These are phyloP conservation scores for Typhlichthys eigenmanni DNA, from an alignment of 2,797 vertebrate genomes.

Conservation along the genomic window DNA sequence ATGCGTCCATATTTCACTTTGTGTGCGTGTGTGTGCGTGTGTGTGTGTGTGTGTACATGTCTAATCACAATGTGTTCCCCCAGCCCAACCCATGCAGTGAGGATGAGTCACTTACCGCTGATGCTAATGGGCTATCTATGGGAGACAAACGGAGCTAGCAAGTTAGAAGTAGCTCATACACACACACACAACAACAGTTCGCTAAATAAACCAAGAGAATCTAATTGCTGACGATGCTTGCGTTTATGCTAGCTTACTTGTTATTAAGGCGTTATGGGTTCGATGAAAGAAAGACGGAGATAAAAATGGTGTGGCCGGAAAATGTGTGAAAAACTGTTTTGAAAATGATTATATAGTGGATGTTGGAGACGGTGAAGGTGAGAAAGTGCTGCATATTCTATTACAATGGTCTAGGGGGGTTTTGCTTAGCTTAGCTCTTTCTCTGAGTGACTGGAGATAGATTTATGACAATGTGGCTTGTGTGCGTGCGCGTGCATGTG, in stretches of 20 bases:
- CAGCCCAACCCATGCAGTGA: slow-evolving; percentile 37
- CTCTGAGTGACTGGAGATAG: slow-evolving; percentile 30
- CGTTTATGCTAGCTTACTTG: slow-evolving; percentile 17
- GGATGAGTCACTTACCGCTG: slow-evolving; percentile 58
- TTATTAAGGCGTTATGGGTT: not conserved
- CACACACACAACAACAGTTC: slow-evolving; percentile 9
- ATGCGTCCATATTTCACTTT: slow-evolving; percentile 6
- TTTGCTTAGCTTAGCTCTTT: slow-evolving; percentile 57
- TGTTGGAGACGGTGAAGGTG: slow-evolving; percentile 23
- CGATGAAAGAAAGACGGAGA: slow-evolving; percentile 27
- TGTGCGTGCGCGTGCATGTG: too few relatives aligned
- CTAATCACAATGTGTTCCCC: slow-evolving; percentile 50
- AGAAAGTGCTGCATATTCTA: slow-evolving; percentile 53
- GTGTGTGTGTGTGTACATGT: slow-evolving; percentile 15
- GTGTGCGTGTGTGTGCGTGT: slow-evolving; percentile 39
- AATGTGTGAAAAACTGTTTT: not conserved
- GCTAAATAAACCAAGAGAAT: not conserved
- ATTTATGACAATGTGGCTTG: slow-evolving; percentile 12
- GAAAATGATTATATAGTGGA: slow-evolving; percentile 8
- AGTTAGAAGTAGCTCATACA: slow-evolving; percentile 24
- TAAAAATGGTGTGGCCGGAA: slow-evolving; percentile 23
- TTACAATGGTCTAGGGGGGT: slow-evolving; percentile 26
- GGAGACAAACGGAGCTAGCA: slow-evolving; percentile 35
- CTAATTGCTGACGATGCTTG: not conserved
- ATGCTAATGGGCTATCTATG: slow-evolving; percentile 57